These are phyloP conservation scores for Stichopus chloronotus DNA, from an alignment of 35 echinoderm and acorn worm species.

Conservation along the genomic window DNA sequence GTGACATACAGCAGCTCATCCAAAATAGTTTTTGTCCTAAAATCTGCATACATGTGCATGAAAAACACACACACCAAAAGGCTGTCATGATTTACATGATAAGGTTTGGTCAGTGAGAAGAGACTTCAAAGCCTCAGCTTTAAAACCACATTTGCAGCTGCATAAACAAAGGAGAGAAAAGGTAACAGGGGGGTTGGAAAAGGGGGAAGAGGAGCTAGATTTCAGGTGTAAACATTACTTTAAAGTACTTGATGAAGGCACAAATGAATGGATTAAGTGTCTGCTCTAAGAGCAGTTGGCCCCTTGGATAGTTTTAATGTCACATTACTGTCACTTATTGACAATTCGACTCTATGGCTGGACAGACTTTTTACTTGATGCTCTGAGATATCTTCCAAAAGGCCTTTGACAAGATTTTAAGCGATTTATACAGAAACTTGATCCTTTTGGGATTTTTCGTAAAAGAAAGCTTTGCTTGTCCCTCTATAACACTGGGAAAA, in stretches of 20 bases:
- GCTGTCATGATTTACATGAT: not conserved
- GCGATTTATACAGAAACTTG: not conserved
- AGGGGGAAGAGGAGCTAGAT: not conserved
- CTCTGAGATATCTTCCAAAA: not conserved
- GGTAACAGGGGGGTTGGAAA: not conserved
- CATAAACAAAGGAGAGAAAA: not conserved
- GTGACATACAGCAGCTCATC: too few relatives aligned
- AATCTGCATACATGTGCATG: not conserved
- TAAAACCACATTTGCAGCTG: not conserved
- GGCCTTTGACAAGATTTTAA: not conserved
- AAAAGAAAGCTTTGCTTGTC: too few relatives aligned
- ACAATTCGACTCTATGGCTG: not conserved
- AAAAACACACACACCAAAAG: not conserved
- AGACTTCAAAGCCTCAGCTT: not conserved
- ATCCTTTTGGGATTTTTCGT: not conserved
- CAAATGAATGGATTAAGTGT: not conserved
- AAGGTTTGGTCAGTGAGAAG: not conserved
- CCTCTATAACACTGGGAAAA: too few relatives aligned
- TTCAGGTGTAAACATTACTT: not conserved
- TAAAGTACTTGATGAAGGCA: conserved; percentile 15
- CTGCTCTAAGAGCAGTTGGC: not conserved
- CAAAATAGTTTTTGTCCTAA: not conserved
- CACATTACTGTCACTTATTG: conserved; percentile 26
- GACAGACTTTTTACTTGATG: not conserved
- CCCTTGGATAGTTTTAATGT: conserved; percentile 24